Percentiles rank a stretch among this genome's conserved stretches.
Conservation (phyloP, 2,113 vertebrate genomes). For the Acrocephalus arundinaceus region DNA sequence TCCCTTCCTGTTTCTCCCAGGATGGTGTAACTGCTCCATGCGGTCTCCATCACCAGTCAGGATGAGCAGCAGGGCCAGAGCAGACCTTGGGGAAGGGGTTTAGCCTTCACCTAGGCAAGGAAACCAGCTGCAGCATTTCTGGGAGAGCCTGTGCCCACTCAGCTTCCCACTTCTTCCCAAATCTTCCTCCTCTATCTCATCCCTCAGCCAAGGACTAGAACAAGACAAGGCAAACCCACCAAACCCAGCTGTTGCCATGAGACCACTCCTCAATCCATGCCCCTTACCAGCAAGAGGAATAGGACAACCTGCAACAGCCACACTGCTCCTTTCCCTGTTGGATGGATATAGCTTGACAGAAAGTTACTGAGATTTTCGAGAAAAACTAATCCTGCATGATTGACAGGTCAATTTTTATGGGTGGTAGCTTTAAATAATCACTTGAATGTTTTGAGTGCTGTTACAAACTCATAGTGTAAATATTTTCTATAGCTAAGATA, state of each 20-base stretch:
- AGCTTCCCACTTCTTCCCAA: not conserved
- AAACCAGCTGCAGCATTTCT: not conserved
- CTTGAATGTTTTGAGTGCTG: not conserved
- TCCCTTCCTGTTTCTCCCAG: not conserved
- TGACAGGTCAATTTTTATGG: not conserved
- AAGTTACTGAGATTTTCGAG: not conserved
- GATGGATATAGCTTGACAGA: not conserved
- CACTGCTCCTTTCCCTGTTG: rapidly evolving
- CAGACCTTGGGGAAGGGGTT: not conserved
- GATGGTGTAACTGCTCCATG: not conserved
- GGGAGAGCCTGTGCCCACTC: not conserved
- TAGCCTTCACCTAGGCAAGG: not conserved
- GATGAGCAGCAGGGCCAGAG: not conserved
- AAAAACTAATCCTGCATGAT: not conserved
- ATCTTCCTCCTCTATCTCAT: not conserved
- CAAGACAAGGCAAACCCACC: not conserved
- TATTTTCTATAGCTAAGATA: not conserved
- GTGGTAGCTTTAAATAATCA: not conserved
- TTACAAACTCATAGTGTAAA: not conserved
- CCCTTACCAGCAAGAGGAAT: not conserved
- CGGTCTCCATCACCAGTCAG: no score
- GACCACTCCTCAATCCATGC: not conserved
- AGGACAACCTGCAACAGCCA: not conserved
- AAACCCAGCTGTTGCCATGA: not conserved
- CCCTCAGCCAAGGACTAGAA: not conserved